These are phyloP conservation scores for Chloebia gouldiae DNA, from an alignment of 2,113 vertebrate genomes.

Conservation along the genomic window DNA sequence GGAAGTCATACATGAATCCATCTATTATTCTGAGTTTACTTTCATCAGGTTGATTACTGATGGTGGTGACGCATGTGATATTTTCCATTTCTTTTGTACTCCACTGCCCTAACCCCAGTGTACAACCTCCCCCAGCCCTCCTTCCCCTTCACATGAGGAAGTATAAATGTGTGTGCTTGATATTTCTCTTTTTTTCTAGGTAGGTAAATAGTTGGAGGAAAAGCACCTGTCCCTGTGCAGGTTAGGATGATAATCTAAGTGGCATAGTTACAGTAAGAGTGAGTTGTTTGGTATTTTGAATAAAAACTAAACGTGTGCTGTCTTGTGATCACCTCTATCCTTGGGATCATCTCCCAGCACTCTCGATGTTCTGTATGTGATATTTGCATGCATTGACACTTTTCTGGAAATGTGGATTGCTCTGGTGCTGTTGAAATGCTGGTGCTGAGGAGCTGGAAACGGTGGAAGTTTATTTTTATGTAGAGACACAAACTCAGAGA, in stretches of 20 bases:
- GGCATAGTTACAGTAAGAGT: conserved; percentile 61
- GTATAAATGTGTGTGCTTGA: conserved; percentile 53
- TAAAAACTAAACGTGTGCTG: conserved; percentile 55
- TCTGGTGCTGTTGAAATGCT: conserved; percentile 17
- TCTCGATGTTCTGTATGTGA: conserved; percentile 20
- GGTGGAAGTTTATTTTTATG: neutral
- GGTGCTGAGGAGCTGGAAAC: conserved; percentile 33
- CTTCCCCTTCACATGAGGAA: neutral
- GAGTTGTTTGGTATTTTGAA: conserved; percentile 56
- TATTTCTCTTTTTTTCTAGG: conserved; percentile 49
- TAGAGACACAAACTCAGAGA: neutral
- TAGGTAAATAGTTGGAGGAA: conserved; percentile 48
- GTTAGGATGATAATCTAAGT: conserved; percentile 40
- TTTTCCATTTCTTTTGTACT: neutral
- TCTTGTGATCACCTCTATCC: conserved; percentile 50
- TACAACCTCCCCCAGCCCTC: neutral
- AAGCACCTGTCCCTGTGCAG: conserved; percentile 20
- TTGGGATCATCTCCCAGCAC: conserved; percentile 33
- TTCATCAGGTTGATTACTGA: conserved; percentile 31
- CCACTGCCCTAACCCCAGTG: neutral
- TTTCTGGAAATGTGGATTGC: conserved; percentile 3
- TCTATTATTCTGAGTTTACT: neutral
- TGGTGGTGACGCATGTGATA: conserved; percentile 13
- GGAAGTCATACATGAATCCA: neutral
- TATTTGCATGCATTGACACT: conserved; percentile 58